These are phyloP conservation scores for Drosophila athabasca DNA, from an alignment of 1,140 invertebrate species.

Conservation along the genomic window DNA sequence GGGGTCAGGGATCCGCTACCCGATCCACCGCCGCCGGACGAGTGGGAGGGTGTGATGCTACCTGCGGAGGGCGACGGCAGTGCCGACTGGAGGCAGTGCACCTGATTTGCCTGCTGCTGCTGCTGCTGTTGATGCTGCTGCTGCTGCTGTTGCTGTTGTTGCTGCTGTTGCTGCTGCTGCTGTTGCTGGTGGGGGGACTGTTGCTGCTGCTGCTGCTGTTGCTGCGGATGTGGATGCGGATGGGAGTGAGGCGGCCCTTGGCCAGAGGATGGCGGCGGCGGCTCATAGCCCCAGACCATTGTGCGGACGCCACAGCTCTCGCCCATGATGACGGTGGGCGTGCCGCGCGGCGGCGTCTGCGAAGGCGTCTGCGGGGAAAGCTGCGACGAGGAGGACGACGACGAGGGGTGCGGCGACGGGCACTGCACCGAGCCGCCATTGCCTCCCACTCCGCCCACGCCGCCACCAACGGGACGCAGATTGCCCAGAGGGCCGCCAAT, in stretches of 20 bases:
- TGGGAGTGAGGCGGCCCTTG: slow-evolving; percentile 43
- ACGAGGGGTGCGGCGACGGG: slow-evolving; percentile 83
- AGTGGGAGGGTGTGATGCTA: slow-evolving; percentile 74
- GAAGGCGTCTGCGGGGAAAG: slow-evolving; percentile 86
- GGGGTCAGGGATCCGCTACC: slow-evolving; percentile 12
- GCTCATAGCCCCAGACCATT: slow-evolving; percentile 91
- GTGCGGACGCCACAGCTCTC: slow-evolving; percentile 95
- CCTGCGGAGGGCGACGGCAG: slow-evolving; percentile 75
- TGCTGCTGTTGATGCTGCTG: slow-evolving; percentile 78
- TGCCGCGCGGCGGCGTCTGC: slow-evolving; percentile 87
- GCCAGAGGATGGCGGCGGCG: slow-evolving; percentile 65
- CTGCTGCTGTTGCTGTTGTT: slow-evolving; percentile 82
- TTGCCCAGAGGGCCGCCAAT: slow-evolving; percentile 88
- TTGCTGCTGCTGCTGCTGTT: slow-evolving; percentile 55
- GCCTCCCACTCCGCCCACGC: slow-evolving; percentile 9
- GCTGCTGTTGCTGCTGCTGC: slow-evolving; percentile 65
- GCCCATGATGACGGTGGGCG: slow-evolving; percentile 95
- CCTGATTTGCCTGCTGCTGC: slow-evolving; percentile 50
- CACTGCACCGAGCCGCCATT: slow-evolving; percentile 51
- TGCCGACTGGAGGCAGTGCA: slow-evolving; percentile 72
- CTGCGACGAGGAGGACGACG: slow-evolving; percentile 83
- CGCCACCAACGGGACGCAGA: slow-evolving; percentile 83
- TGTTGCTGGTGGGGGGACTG: slow-evolving; percentile 52
- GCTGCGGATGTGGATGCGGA: slow-evolving; percentile 48
- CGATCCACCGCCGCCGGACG: slow-evolving; percentile 71